phyloP scores from a whole-genome alignment of 2,113 vertebrate species.

The Tragelaphus buxtoni region DNA sequence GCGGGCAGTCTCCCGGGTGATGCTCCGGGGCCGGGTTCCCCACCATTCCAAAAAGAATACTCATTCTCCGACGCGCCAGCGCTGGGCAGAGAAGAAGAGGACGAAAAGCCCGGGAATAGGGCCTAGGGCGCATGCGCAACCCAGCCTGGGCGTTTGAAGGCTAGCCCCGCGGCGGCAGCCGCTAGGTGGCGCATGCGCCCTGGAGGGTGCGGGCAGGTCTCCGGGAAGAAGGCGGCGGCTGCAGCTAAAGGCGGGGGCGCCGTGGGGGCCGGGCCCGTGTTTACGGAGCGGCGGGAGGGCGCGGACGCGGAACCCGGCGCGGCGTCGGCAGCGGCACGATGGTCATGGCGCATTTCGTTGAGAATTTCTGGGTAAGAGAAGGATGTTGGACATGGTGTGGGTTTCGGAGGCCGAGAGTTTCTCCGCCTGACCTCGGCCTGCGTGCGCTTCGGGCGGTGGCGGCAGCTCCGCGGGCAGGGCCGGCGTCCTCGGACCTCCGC shows the following conservation, averaged over 20 bases:
- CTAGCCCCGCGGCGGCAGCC: background rate
- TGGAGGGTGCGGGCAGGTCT: constrained; percentile 35
- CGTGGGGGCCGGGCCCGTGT: constrained; percentile 53
- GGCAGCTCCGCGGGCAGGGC: background rate
- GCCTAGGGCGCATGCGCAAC: background rate
- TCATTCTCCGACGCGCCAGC: background rate
- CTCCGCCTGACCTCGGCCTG: constrained; percentile 48
- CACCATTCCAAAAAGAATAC: background rate
- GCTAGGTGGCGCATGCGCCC: constrained; percentile 68
- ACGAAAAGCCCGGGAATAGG: too few relatives aligned
- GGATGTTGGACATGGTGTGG: background rate
- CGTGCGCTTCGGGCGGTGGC: constrained; percentile 18
- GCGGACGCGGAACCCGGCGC: constrained; percentile 53
- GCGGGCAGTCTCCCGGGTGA: background rate
- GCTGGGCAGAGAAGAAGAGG: fast-evolving
- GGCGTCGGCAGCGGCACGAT: constrained; percentile 77
- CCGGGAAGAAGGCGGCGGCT: constrained; percentile 44
- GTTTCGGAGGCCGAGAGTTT: background rate
- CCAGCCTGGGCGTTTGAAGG: background rate
- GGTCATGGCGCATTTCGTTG: constrained; percentile 93
- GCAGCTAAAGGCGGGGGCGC: constrained; percentile 62
- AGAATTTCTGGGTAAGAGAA: constrained; percentile 92
- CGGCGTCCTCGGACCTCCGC: background rate
- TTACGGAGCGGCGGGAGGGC: constrained; percentile 56
- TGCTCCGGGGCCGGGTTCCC: background rate